phyloP scores from a whole-genome alignment of 2,797 vertebrate genomes.

The Triplophysa bombifrons region DNA sequence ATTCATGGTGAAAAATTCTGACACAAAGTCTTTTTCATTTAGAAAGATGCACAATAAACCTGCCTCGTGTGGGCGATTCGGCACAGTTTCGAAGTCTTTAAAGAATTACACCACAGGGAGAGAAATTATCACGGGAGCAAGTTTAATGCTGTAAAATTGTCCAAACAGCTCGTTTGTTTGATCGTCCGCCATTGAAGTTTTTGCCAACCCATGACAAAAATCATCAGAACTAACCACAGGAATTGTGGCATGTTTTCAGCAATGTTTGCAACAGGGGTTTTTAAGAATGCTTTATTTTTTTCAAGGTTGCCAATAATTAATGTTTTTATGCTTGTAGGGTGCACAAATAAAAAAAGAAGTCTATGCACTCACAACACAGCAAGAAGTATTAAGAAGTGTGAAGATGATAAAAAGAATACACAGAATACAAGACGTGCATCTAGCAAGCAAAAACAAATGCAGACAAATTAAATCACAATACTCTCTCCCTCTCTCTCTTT shows the following conservation, averaged over 20 bases:
- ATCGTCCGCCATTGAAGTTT: not conserved
- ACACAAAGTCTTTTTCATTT: slow-evolving; percentile 10
- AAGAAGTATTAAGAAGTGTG: too few relatives aligned
- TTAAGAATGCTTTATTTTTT: not conserved
- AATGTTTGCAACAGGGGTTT: not conserved
- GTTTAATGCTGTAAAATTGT: not conserved
- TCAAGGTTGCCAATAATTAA: not conserved
- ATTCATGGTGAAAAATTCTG: not conserved
- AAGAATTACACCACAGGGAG: slow-evolving; percentile 3
- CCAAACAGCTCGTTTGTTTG: not conserved
- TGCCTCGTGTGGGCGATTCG: not conserved
- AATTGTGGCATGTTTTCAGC: not conserved
- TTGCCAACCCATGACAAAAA: slow-evolving; percentile 1
- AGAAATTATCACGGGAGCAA: slow-evolving; percentile 8
- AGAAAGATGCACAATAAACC: not conserved
- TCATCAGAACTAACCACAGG: not conserved
- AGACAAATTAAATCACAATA: too few relatives aligned
- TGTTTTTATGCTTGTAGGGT: not conserved
- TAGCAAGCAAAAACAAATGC: too few relatives aligned
- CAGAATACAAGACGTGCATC: too few relatives aligned
- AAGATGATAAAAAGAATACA: too few relatives aligned
- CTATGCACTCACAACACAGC: too few relatives aligned
- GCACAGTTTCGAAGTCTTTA: not conserved
- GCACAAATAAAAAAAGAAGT: too few relatives aligned
- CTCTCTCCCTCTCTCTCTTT: too few relatives aligned